Evolutionary conservation across 2,113 vertebrate genomes (phyloP).

Genomic region (Gymnocephalus cernua): DNA sequence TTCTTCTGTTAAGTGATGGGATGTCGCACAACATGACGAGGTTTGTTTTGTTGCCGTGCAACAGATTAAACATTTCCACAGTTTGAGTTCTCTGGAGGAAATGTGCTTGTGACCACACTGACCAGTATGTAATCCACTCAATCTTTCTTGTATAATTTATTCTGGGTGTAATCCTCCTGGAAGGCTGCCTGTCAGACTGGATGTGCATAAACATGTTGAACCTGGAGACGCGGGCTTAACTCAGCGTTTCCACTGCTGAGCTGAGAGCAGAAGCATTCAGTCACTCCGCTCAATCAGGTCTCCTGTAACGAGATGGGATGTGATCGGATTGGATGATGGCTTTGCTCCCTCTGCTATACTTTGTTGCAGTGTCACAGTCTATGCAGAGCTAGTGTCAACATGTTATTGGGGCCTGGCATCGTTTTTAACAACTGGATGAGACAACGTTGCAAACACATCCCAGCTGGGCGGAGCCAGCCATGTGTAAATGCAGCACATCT

Average conservation of each 20-base stretch:
- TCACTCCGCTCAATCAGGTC: conserved; percentile 24
- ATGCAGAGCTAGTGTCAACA: conserved; percentile 36
- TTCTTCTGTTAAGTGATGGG: conserved; percentile 19
- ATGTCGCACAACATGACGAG: conserved; percentile 31
- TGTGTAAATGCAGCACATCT: conserved; percentile 23
- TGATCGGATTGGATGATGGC: conserved; percentile 36
- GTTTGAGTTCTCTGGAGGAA: conserved; percentile 34
- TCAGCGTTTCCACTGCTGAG: conserved; percentile 39
- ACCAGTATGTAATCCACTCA: conserved; percentile 43
- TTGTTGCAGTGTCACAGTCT: conserved; percentile 14
- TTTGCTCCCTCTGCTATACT: conserved; percentile 11
- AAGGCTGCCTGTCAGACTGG: conserved; percentile 43
- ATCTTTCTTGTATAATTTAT: conserved; percentile 56
- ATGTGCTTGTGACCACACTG: conserved; percentile 38
- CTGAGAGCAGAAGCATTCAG: conserved; percentile 24
- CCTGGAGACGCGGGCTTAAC: conserved; percentile 24
- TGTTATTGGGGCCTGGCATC: conserved; percentile 47
- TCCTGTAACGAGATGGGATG: conserved; percentile 12
- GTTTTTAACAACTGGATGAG: conserved; percentile 47
- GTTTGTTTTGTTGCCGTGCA: conserved; percentile 71
- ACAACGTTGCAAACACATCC: background rate
- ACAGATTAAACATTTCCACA: conserved; percentile 66
- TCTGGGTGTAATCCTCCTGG: conserved; percentile 36
- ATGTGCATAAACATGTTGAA: conserved; percentile 41
- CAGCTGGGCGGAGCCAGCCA: conserved; percentile 40